phyloP scores from a whole-genome alignment of 2,113 vertebrate species.

The Amphiprion percula region DNA sequence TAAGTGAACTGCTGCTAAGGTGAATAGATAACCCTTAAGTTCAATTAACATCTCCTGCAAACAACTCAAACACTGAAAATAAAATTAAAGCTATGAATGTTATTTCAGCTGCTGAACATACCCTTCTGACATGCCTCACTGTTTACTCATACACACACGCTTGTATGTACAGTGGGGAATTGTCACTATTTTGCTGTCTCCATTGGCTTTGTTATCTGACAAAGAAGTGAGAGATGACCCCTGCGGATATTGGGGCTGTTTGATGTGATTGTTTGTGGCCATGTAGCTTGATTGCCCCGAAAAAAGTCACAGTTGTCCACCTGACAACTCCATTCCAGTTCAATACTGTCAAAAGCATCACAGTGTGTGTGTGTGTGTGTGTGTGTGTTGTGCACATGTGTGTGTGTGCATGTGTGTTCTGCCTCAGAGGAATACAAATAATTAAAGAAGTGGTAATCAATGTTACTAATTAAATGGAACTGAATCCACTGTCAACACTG shows the following conservation, averaged over 20 bases:
- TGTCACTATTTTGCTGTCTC: not conserved
- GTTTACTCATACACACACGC: not conserved
- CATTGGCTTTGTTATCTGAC: conserved; percentile 6
- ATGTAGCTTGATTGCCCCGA: conserved; percentile 33
- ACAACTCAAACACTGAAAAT: no score
- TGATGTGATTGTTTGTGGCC: conserved; percentile 23
- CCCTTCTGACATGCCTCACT: not conserved
- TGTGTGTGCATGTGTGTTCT: not conserved
- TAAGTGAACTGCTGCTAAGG: not conserved
- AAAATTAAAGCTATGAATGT: no score
- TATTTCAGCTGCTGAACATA: no score
- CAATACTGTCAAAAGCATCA: conserved; percentile 15
- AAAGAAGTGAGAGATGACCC: conserved; percentile 30
- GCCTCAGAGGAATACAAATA: conserved; percentile 36
- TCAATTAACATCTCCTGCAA: no score
- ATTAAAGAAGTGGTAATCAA: conserved; percentile 34
- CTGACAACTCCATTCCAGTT: conserved; percentile 43
- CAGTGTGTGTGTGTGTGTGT: not conserved
- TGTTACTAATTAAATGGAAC: conserved; percentile 30
- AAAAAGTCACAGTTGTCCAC: conserved; percentile 33
- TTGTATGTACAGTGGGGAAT: not conserved
- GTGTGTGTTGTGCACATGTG: not conserved
- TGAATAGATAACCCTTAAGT: no score
- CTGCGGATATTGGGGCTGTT: conserved; percentile 24
- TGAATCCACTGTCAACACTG: conserved; percentile 7